phyloP scores from a whole-genome alignment of 2,888 invertebrate genomes.

The Conistra vaccinii region DNA sequence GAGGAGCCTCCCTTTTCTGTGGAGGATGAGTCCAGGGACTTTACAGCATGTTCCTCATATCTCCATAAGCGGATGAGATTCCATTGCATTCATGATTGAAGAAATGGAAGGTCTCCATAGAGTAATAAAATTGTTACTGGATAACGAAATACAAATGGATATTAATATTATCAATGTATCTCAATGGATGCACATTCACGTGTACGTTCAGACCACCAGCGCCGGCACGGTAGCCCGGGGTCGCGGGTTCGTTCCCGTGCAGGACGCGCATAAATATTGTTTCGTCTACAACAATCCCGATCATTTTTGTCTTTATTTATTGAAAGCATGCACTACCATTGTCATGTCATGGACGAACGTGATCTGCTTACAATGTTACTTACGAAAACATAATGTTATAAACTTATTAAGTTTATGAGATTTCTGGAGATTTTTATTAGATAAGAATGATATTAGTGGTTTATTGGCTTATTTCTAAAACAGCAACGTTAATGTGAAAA shows the following conservation, averaged over 20 bases:
- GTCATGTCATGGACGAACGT: slow-evolving; percentile 72
- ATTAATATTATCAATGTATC: slow-evolving; percentile 1
- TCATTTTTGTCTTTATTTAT: slow-evolving; percentile 86
- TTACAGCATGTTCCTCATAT: neutral
- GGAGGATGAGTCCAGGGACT: neutral
- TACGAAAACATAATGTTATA: slow-evolving; percentile 63
- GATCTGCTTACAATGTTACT: slow-evolving; percentile 65
- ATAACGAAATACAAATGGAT: neutral
- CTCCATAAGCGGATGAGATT: no score
- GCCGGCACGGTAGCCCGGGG: slow-evolving; percentile 85
- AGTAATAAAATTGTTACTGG: neutral
- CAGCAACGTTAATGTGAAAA: no score
- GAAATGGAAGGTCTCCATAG: neutral
- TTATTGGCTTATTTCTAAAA: neutral
- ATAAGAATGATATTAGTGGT: slow-evolving; percentile 14
- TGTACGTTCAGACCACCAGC: slow-evolving; percentile 79
- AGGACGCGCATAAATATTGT: slow-evolving; percentile 83
- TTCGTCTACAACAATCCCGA: slow-evolving; percentile 83
- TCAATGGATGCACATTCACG: slow-evolving; percentile 45
- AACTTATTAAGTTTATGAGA: slow-evolving; percentile 64
- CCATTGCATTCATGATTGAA: neutral
- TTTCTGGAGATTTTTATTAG: slow-evolving; percentile 48
- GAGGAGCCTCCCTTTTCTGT: neutral
- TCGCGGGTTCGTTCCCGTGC: slow-evolving; percentile 80
- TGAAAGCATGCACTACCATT: slow-evolving; percentile 82